A percentile compares a stretch with the other conserved stretches of the same genome.
Evolutionary conservation across 2,888 invertebrate species (phyloP).

Genomic region (Torymus aiolomorphi): DNA sequence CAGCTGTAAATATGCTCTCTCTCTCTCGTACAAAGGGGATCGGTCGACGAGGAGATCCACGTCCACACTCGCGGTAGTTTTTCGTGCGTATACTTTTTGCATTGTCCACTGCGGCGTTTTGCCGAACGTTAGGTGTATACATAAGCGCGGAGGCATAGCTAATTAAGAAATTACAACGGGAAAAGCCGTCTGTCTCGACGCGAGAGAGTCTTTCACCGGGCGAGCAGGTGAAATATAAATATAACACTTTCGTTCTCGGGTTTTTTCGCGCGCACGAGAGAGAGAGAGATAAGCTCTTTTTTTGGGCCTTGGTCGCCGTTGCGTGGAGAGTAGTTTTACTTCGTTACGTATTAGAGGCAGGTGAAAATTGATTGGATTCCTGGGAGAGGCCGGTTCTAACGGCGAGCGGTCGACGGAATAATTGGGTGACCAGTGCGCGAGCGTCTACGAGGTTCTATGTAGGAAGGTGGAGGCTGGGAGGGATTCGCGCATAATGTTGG

Average conservation of each 20-base stretch:
- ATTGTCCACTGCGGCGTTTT: no score
- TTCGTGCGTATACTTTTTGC: no score
- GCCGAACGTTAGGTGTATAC: background rate
- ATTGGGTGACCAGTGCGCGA: no score
- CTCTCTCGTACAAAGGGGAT: no score
- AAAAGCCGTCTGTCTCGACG: background rate
- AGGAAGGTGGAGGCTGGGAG: no score
- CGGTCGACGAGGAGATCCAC: no score
- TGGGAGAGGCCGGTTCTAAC: no score
- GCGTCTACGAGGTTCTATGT: no score
- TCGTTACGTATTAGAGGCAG: background rate
- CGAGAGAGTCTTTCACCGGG: slow-evolving; percentile 2
- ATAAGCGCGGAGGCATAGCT: slow-evolving; percentile 16
- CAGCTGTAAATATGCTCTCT: no score
- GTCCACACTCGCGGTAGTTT: no score
- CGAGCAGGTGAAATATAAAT: background rate
- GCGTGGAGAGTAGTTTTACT: slow-evolving; percentile 11
- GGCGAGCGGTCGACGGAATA: no score
- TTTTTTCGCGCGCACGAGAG: background rate
- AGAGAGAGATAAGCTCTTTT: background rate
- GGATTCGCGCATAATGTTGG: no score
- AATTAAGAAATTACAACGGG: slow-evolving; percentile 31
- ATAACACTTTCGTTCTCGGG: slow-evolving; percentile 25
- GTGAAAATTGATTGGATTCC: background rate
- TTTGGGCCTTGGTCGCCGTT: background rate